Conservation (phyloP, 64 coral and sea anemone genomes). For the Pocillopora verrucosa region DNA sequence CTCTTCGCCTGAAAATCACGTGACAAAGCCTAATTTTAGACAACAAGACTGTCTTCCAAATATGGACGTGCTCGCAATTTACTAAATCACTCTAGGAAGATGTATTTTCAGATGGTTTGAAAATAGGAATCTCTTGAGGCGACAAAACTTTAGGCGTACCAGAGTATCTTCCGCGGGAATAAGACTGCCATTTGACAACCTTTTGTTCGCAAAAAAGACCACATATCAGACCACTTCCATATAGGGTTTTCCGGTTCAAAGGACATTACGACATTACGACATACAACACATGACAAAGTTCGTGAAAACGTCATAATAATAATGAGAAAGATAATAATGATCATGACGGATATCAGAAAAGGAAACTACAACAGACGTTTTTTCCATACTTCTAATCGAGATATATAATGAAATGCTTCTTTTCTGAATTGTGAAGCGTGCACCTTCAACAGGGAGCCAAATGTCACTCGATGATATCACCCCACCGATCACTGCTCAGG, state of each 20-base stretch:
- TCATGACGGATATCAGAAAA: too few relatives aligned
- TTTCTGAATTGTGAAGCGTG: too few relatives aligned
- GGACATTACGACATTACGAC: too few relatives aligned
- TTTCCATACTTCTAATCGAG: too few relatives aligned
- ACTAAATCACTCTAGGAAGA: neutral
- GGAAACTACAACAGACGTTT: too few relatives aligned
- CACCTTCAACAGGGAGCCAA: too few relatives aligned
- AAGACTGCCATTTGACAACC: neutral
- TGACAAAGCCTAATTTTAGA: neutral
- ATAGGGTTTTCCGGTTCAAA: constrained; percentile 26
- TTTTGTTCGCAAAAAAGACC: neutral
- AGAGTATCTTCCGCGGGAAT: neutral
- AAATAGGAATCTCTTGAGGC: neutral
- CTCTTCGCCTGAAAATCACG: neutral
- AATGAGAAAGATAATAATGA: too few relatives aligned
- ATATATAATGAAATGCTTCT: too few relatives aligned
- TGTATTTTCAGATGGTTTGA: neutral
- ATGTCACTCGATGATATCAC: neutral
- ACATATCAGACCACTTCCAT: constrained; percentile 8
- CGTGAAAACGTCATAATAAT: too few relatives aligned
- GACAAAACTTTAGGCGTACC: neutral
- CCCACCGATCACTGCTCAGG: neutral
- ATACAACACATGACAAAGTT: too few relatives aligned
- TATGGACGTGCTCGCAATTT: neutral
- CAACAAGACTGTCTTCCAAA: neutral